Evolutionary conservation across 2,888 invertebrate genomes (phyloP).

Genomic region (Dromius quadrimaculatus): DNA sequence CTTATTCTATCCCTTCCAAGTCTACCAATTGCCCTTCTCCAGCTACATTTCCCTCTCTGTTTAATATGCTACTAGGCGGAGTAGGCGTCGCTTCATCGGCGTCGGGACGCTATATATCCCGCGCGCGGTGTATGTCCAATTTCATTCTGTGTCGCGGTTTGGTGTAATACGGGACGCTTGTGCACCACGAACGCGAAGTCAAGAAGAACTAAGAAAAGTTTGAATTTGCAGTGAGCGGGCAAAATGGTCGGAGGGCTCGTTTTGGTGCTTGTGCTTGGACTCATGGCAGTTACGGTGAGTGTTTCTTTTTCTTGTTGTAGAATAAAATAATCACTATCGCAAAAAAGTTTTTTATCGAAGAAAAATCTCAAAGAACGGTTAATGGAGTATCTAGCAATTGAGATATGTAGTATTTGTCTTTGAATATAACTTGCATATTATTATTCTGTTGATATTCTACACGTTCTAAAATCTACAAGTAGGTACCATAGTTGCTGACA

Average conservation of each 20-base stretch:
- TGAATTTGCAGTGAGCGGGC: neutral
- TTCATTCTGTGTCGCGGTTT: slow-evolving; percentile 34
- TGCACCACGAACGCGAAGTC: neutral
- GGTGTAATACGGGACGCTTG: neutral
- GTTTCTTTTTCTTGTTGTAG: neutral
- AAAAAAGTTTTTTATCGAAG: too few relatives aligned
- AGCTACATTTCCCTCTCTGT: neutral
- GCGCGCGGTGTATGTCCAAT: slow-evolving; percentile 42
- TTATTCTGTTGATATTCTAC: too few relatives aligned
- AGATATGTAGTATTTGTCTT: too few relatives aligned
- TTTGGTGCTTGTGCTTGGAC: slow-evolving; percentile 24
- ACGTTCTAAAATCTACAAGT: too few relatives aligned
- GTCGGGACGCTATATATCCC: slow-evolving; percentile 37
- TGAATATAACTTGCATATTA: too few relatives aligned
- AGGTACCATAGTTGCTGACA: too few relatives aligned
- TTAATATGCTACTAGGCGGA: neutral
- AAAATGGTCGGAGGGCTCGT: neutral
- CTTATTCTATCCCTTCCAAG: too few relatives aligned
- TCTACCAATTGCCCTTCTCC: neutral
- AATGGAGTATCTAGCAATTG: too few relatives aligned
- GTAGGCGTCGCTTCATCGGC: neutral
- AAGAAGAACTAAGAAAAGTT: slow-evolving; percentile 1
- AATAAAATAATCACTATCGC: neutral
- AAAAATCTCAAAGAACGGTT: too few relatives aligned
- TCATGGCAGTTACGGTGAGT: slow-evolving; percentile 40